Percentiles rank a stretch among this genome's conserved stretches.
Evolutionary conservation across 2,888 invertebrate genomes (phyloP).

Genomic region (Venusia cambrica): DNA sequence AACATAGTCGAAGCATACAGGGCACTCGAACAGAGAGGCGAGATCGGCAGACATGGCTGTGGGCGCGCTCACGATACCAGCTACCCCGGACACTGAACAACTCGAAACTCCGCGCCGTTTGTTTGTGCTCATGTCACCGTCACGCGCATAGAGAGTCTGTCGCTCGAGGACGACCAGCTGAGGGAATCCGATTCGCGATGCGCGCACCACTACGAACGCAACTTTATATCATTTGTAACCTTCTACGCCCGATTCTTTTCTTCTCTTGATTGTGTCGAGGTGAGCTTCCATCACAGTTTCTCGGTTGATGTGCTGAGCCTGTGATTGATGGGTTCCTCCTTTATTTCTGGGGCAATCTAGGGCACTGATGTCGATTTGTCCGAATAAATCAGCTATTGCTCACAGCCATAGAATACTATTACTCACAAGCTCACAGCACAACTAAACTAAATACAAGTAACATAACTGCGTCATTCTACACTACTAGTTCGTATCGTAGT

Average conservation of each 20-base stretch:
- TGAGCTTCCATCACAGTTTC: conserved; percentile 71
- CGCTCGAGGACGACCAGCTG: conserved; percentile 58
- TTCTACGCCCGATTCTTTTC: conserved; percentile 65
- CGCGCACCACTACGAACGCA: conserved; percentile 34
- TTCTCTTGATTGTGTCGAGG: conserved; percentile 55
- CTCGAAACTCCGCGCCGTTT: conserved; percentile 79
- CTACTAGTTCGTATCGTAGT: too few species aligned
- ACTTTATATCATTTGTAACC: conserved; percentile 67
- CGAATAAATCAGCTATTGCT: conserved; percentile 29
- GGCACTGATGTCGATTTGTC: conserved; percentile 21
- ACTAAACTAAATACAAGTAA: too few species aligned
- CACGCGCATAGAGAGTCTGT: conserved; percentile 66
- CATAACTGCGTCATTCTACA: too few species aligned
- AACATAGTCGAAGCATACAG: conserved; percentile 99
- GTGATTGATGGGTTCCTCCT: conserved; percentile 41
- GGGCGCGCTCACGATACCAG: conserved; percentile 80
- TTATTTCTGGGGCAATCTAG: conserved; percentile 37
- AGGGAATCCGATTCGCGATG: conserved; percentile 36
- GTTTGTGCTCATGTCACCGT: conserved; percentile 80
- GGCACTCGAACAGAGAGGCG: conserved; percentile 95
- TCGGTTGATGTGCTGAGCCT: conserved; percentile 34
- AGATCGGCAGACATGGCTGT: conserved; percentile 91
- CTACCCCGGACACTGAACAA: conserved; percentile 75
- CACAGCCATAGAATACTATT: too few species aligned
- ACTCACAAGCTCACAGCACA: too few species aligned